Evolutionary conservation across 2,797 vertebrate species (phyloP), one percentile per base, ranked within the genome.

Genomic region (Gobio occitaniae): DNA sequence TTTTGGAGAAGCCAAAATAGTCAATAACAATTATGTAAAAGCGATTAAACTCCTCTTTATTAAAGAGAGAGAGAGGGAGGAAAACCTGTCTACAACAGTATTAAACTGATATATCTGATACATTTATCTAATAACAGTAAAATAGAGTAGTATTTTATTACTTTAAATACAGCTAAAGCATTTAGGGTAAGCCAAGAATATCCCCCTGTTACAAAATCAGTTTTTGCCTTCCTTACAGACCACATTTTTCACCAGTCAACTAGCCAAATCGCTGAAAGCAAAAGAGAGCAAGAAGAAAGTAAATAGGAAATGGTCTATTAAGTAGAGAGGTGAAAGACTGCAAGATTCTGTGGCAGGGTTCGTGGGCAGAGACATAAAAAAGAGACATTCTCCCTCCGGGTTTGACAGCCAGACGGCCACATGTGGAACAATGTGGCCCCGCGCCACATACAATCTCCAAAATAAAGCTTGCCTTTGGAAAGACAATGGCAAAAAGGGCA

Each of bases 1-100:
- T 84, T 66, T 89, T 77, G 87, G 91, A 63, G 61, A 48, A 68
- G 80, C 80, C 85, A 84, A 48, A 82, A 63, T 41, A 68, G 80
- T 65, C n/a, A 76, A 66, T 70, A 76, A 71, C 44, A 32, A 84
- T 85, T 84, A 86, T 82, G 69, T 78, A 85, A 84, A 85, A 79
- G n/a, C 52, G 13, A 41, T 85, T 75, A 80, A 61, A 86, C 59
- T 80, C n/a, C 19, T 74, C 72, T 86, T 69, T 68, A 32, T 29
- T 52, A 59, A n/a, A 70, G 75, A 59, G 38, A 72, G 12, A 32
- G 32, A 32, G 32, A 32, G 32, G 19, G 21, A 61, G 69, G 21
- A 65, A 9, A 76, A 65, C 44, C n/a, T 52, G 56, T 36, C 66
- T 50, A 71, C 48, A 44, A 44, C 41, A 52, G 38, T 25, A 56